Conservation (phyloP, 2,797 vertebrate species). For the Neostethus bicornis region DNA sequence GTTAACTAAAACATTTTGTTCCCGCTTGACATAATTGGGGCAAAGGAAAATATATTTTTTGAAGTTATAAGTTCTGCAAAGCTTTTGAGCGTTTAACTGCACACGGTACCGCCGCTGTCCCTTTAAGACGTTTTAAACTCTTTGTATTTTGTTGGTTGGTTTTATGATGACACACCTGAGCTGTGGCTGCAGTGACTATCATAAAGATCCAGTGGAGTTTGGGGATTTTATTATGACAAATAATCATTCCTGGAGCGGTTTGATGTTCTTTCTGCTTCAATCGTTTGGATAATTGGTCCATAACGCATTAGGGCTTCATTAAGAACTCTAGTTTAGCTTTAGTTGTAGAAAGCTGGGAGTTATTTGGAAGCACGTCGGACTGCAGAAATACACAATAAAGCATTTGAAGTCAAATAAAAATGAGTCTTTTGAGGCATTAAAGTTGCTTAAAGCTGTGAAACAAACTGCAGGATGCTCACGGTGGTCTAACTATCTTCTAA, state of each 20-base stretch:
- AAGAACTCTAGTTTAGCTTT: constrained; percentile 55
- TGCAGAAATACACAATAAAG: no score
- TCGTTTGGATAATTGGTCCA: constrained; percentile 42
- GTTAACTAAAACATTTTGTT: constrained; percentile 49
- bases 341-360: constrained; percentile 39
- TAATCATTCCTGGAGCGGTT: constrained; percentile 41
- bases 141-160: constrained; percentile 9
- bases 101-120: constrained; percentile 6
- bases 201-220: constrained; percentile 18
- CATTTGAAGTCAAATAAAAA: no score
- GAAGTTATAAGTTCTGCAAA: constrained; percentile 44
- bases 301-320: constrained; percentile 59
- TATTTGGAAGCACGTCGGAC: constrained; percentile 39
- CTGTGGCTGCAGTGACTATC: constrained; percentile 6
- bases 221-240: constrained; percentile 31
- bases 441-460: no score
- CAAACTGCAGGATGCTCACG: no score
- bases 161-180: constrained; percentile 12
- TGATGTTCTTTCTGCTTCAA: constrained; percentile 37
- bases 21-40: constrained; percentile 53
- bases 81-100: constrained; percentile 22
- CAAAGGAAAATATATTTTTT: constrained; percentile 50
- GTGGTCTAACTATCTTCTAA: no score
- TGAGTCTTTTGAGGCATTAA: no score
- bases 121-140: constrained; percentile 38